Evolutionary conservation across 2,797 vertebrate genomes (phyloP).

Genomic region (Apogon hyalosoma): DNA sequence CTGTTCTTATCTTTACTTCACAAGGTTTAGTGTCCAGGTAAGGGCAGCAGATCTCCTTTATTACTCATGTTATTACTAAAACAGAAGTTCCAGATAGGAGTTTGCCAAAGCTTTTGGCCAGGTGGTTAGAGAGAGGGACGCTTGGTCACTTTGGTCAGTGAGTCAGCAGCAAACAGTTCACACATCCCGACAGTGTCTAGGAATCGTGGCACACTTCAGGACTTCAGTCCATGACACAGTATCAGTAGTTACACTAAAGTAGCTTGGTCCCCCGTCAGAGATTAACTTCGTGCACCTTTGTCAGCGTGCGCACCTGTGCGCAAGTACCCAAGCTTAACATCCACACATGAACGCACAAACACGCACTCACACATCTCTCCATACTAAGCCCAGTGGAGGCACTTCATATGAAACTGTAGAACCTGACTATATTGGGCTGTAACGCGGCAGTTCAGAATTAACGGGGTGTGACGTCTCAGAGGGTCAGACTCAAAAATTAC

Average conservation of each 20-base stretch:
- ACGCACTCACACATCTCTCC: slow-evolving; percentile 55
- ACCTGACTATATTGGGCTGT: slow-evolving; percentile 79
- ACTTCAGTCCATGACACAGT: slow-evolving; percentile 79
- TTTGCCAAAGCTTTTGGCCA: slow-evolving; percentile 47
- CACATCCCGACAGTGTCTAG: slow-evolving; percentile 69
- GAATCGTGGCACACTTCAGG: slow-evolving; percentile 76
- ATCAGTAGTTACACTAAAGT: slow-evolving; percentile 85
- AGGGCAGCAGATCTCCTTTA: slow-evolving; percentile 43
- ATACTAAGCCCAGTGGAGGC: slow-evolving; percentile 79
- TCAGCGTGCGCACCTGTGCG: slow-evolving; percentile 67
- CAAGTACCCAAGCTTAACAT: slow-evolving; percentile 75
- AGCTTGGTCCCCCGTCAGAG: slow-evolving; percentile 79
- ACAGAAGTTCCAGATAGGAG: slow-evolving; percentile 39
- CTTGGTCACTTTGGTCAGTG: slow-evolving; percentile 82
- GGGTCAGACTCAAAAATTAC: slow-evolving; percentile 21
- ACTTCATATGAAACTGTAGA: slow-evolving; percentile 81
- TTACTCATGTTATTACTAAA: slow-evolving; percentile 39
- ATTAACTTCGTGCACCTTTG: slow-evolving; percentile 69
- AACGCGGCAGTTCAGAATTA: slow-evolving; percentile 69
- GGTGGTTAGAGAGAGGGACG: slow-evolving; percentile 68
- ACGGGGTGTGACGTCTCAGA: slow-evolving; percentile 20
- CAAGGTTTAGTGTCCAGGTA: slow-evolving; percentile 39
- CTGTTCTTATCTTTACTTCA: slow-evolving; percentile 63
- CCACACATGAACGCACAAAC: slow-evolving; percentile 39
- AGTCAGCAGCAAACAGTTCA: slow-evolving; percentile 84